Percentiles rank a stretch among this genome's conserved stretches.
Conservation (phyloP, 2,113 vertebrate species). For the Dolichotis patagonum region DNA sequence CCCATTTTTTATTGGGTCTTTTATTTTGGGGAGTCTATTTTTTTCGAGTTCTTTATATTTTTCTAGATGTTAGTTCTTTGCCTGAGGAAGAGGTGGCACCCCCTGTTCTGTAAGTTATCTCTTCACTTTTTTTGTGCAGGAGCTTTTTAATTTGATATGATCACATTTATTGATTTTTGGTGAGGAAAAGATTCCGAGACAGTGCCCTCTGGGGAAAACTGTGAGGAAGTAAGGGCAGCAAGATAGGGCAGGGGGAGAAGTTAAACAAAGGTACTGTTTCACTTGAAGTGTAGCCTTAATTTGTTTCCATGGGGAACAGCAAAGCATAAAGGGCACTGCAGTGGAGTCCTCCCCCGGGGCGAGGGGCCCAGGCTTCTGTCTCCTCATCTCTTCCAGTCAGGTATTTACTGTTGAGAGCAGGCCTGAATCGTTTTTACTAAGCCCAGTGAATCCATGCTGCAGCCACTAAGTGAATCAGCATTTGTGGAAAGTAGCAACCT, state of each 20-base stretch:
- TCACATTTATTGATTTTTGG: neutral
- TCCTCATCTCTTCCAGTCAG: neutral
- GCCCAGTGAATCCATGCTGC: too few species aligned
- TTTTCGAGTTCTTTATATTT: neutral
- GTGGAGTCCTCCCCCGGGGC: neutral
- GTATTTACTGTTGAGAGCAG: too few species aligned
- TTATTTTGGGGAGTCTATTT: neutral
- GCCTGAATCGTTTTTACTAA: too few species aligned
- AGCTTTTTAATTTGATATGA: neutral
- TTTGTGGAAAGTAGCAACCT: too few species aligned
- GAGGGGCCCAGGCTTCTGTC: neutral
- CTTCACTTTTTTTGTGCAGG: neutral
- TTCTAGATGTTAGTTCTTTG: neutral
- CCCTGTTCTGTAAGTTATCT: neutral
- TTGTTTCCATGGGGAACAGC: neutral
- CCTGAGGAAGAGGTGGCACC: neutral
- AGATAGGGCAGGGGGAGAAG: neutral
- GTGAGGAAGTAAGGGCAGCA: neutral
- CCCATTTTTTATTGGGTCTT: neutral
- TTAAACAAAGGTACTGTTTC: neutral
- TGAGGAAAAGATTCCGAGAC: neutral
- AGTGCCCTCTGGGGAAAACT: neutral
- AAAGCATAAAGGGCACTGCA: neutral
- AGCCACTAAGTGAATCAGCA: too few species aligned
- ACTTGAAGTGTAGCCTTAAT: neutral